Evolutionary conservation across 1,140 invertebrate species (phyloP).

Genomic region (Cephus cinctus): DNA sequence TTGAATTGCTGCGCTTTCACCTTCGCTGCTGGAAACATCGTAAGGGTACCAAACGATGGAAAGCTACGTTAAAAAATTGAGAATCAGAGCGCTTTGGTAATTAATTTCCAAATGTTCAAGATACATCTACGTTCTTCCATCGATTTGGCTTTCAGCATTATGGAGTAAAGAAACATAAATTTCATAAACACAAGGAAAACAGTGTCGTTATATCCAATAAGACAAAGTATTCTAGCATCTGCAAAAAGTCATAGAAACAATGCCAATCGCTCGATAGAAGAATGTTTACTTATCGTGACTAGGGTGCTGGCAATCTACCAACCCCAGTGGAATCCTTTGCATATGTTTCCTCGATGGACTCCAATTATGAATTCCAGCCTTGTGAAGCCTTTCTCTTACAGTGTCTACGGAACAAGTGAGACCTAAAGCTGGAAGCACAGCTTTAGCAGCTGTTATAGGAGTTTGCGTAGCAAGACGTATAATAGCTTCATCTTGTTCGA

Average conservation of each 20-base stretch:
- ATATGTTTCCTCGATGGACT: constrained; percentile 53
- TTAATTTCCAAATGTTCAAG: neutral
- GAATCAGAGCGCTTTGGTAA: neutral
- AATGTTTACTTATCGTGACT: neutral
- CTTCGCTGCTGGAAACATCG: constrained; percentile 27
- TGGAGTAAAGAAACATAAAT: too few relatives aligned
- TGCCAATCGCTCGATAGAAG: neutral
- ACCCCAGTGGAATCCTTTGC: constrained; percentile 49
- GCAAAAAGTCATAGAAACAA: neutral
- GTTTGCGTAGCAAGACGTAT: constrained; percentile 47
- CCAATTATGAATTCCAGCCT: constrained; percentile 55
- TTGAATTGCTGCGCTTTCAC: constrained; percentile 43
- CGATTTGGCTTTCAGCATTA: too few relatives aligned
- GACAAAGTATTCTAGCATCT: neutral
- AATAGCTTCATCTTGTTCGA: constrained; percentile 51
- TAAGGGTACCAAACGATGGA: constrained; percentile 5
- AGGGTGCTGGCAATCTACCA: constrained; percentile 10
- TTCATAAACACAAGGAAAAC: too few relatives aligned
- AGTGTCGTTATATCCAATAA: too few relatives aligned
- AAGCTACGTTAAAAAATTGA: constrained; percentile 5
- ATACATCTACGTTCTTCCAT: neutral
- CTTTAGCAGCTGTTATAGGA: constrained; percentile 51
- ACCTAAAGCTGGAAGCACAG: constrained; percentile 49
- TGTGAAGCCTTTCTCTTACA: constrained; percentile 49
- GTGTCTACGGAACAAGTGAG: constrained; percentile 52